Conservation (phyloP, 1,140 invertebrate species). For the Lutraria rhynchaena region DNA sequence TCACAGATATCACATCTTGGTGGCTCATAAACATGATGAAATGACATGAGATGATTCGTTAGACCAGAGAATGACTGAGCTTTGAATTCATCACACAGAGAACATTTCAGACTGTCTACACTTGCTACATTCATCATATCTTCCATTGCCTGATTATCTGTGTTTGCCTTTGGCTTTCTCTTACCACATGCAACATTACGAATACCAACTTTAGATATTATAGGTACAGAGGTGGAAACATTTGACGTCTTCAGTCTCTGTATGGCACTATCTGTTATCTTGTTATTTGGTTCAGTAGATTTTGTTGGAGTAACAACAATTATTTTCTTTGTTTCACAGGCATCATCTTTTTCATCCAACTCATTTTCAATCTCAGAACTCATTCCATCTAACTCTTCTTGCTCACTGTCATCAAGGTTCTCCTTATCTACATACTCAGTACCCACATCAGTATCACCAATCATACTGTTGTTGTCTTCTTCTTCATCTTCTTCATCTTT, state of each 20-base stretch:
- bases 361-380: constrained; percentile 3
- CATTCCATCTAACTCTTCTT: constrained; percentile 31
- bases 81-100: constrained; percentile 33
- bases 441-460: neutral
- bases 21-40: constrained; percentile 33
- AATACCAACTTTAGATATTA: constrained; percentile 46
- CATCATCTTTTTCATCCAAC: neutral
- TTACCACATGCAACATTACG: constrained; percentile 22
- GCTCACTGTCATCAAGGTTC: constrained; percentile 46
- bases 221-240: constrained; percentile 45
- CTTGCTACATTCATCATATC: neutral
- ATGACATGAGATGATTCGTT: constrained; percentile 39
- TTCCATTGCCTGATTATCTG: constrained; percentile 14
- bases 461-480: neutral
- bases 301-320: neutral
- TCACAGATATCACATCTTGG: constrained; percentile 65
- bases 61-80: constrained; percentile 24
- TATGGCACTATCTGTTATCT: constrained; percentile 38
- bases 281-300: neutral
- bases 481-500: constrained; percentile 12
- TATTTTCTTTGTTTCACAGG: neutral
- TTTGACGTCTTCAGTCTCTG: constrained; percentile 44
- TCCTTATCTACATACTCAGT: neutral
- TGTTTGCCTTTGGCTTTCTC: constrained; percentile 1
- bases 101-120: constrained; percentile 37